Evolutionary conservation across 2,888 invertebrate species (phyloP), one percentile per base, ranked within the genome.

Genomic region (Pyrgus malvae): DNA sequence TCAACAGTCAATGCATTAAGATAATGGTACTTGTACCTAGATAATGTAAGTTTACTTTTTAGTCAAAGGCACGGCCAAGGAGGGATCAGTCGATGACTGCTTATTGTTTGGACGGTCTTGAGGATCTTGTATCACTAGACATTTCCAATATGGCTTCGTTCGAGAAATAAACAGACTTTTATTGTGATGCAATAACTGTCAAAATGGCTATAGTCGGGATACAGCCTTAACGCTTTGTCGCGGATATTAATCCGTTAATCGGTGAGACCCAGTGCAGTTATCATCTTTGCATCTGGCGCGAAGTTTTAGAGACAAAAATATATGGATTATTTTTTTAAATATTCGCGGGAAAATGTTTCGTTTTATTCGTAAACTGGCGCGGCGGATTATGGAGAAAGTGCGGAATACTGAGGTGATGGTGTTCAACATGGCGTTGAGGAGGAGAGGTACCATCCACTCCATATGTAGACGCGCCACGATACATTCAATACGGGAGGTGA

Each of bases 401-500:
- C 76, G 83, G 11, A 76, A 67, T 51, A 69, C 75, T 14, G 81
- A 88, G 63, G 66, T 81, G 56, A 64, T 83, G 44, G 59, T 80
- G 55, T 76, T 86, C 54, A 81, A 79, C 51, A 67, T 76, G 48
- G 72, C 73, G n/a, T 55, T 80, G 45, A 72, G 69, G 46, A 72
- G 80, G 58, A 70, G 84, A 51, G 72, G 71, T 33, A 78, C 81
- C 44, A 70, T 86, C 58, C 80, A 82, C 66, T 81, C 86, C 0
- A 72, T 80, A 56, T 76, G 77, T 57, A 76, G 86, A 59, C 76
- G 84, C 41, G 72, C 74, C 9, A 84, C 86, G 5, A 72, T 88
- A 53, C 84, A 87, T 61, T 83, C 84, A 9, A 69, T 87, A 55
- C 73, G 75, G 23, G 84, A 84, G 87, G 89, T 89, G 74, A 83